Percentiles rank a stretch among this genome's conserved stretches.
Evolutionary conservation across 2,113 vertebrate species (phyloP).

Genomic region (Talpa occidentalis): DNA sequence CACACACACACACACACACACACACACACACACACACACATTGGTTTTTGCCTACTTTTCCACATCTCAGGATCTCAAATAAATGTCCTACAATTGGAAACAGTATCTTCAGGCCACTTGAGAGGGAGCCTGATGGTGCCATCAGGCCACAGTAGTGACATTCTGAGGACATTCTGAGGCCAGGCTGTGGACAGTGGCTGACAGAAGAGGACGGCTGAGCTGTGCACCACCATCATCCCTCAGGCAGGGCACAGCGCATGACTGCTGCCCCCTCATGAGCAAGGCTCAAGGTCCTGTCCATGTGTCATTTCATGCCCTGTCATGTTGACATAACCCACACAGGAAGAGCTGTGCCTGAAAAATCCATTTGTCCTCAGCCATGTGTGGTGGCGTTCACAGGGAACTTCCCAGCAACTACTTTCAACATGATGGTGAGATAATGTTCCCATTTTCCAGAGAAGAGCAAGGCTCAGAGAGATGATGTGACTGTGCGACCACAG

Average conservation of each 20-base stretch:
- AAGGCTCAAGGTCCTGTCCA: background rate
- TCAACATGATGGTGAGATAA: fast-evolving
- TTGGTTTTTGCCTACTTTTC: too few species aligned
- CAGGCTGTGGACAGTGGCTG: background rate
- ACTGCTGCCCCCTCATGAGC: background rate
- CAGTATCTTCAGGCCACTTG: background rate
- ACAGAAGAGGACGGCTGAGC: background rate
- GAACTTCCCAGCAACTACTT: background rate
- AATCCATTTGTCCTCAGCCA: background rate
- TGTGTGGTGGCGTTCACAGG: background rate
- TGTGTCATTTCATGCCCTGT: background rate
- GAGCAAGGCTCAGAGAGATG: background rate
- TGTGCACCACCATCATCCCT: background rate
- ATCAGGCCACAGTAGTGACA: fast-evolving
- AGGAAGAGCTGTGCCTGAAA: background rate
- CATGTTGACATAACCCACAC: background rate
- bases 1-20: too few species aligned
- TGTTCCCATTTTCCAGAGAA: background rate
- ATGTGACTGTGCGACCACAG: background rate
- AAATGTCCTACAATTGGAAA: background rate
- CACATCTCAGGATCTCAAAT: background rate
- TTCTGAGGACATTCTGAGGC: background rate
- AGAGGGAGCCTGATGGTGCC: background rate
- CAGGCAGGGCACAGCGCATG: background rate
- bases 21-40: too few species aligned